These are phyloP conservation scores for Zaprionus ornatus DNA, from an alignment of 1,140 invertebrate species.

Conservation along the genomic window DNA sequence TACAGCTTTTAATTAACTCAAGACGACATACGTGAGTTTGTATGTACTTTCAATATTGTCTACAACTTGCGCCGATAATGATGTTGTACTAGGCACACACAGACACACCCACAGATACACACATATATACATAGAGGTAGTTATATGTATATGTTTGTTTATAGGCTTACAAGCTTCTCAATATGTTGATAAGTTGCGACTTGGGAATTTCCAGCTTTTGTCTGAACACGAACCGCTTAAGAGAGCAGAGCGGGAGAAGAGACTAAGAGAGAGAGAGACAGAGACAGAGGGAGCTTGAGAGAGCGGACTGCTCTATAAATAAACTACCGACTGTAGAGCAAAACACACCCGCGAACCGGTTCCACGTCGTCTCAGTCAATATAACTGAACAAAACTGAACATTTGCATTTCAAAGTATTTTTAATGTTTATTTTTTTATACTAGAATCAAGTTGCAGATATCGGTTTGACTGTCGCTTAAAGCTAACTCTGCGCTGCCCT, in stretches of 20 bases:
- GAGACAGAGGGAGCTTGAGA: slow-evolving; percentile 1
- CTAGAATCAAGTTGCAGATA: slow-evolving; percentile 3
- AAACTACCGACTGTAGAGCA: slow-evolving; percentile 4
- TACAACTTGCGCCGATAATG: slow-evolving; percentile 31
- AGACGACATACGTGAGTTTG: background rate
- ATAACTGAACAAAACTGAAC: background rate
- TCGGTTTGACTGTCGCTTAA: background rate
- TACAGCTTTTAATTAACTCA: slow-evolving; percentile 54
- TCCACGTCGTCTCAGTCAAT: slow-evolving; percentile 9
- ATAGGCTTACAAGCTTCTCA: slow-evolving; percentile 23
- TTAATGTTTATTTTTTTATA: slow-evolving; percentile 26
- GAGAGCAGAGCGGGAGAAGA: slow-evolving; percentile 3
- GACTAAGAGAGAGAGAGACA: background rate
- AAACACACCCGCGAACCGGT: slow-evolving; percentile 60
- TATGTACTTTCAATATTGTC: slow-evolving; percentile 21
- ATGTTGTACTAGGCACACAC: slow-evolving; percentile 40
- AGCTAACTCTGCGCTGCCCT: background rate
- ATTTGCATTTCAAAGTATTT: slow-evolving; percentile 4
- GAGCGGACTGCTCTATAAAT: slow-evolving; percentile 39
- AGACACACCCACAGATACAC: background rate
- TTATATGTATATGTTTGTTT: slow-evolving; percentile 23
- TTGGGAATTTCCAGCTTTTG: slow-evolving; percentile 78
- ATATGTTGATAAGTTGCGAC: slow-evolving; percentile 60
- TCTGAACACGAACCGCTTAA: slow-evolving; percentile 33
- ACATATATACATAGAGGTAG: background rate